Base-by-base conservation (phyloP, 2,888 invertebrate species). In the Agrotis clavis region DNA sequence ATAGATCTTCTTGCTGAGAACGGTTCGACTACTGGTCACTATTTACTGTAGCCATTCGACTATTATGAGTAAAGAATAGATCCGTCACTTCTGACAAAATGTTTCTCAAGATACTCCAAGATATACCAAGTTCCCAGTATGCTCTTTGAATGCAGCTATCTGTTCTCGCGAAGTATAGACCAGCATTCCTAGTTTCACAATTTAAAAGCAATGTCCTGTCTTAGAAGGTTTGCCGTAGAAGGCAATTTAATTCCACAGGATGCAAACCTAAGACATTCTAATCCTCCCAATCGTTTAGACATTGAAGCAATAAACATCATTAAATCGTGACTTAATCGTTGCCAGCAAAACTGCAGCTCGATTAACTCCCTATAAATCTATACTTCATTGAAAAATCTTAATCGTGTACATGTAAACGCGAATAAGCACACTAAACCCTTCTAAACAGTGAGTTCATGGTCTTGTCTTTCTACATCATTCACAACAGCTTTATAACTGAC, bases 381-480 rank as follows among this genome's bases (percentile, higher is more conserved):
- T 67, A 54, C 48, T 67, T 72, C 60, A 78, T 78, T 70, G 65
- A 72, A 83, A 82, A 82, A 68, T 66, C 69, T 70, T 78, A 78
- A 74, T 67, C 71, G 74, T 71, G 68, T 57, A 68, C 70, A 80
- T 80, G 56, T 79, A 57, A 77, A 70, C 63, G 64, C 68, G 63
- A 71, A 77, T 72, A 83, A 81, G 75, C 70, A 76, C 69, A 79
- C 59, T 79, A 79, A 84, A 85, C 90, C 91, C 89, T 90, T 91
- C 90, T 90, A 90, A 90, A 90, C 83, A 64, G 71, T 61, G 87
- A 87, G 90, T 90, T 91, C 91, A 91, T 79, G 91, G 90, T 86
- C 91, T 84, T 87, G 82, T 84, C 85, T 90, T 82, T 85, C 79
- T 82, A 82, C 67, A 79, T 67, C 71, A 86, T 84, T 76, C 76